These are phyloP conservation scores for Himalopsyche tibetana DNA, from an alignment of 2,888 invertebrate species.

Conservation along the genomic window DNA sequence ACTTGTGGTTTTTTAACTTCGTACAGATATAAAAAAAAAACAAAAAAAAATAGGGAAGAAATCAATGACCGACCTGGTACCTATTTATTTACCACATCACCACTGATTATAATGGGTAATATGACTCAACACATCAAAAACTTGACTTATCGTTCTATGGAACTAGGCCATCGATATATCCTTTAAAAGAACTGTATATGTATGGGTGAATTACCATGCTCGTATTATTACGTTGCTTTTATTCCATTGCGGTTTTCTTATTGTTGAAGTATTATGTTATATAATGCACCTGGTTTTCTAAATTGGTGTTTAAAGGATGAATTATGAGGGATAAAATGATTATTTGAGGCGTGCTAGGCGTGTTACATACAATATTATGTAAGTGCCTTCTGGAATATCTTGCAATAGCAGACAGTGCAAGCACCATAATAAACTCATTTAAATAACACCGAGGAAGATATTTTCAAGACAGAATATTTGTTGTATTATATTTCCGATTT, in stretches of 20 bases:
- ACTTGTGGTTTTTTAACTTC: too few species aligned
- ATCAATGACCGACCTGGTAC: too few species aligned
- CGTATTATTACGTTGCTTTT: constrained; percentile 2
- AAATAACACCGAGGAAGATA: background rate
- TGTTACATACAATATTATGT: background rate
- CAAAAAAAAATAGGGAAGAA: too few species aligned
- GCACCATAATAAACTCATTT: background rate
- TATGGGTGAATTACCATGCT: background rate
- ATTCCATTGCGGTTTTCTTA: background rate
- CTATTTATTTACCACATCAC: too few species aligned
- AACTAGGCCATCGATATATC: too few species aligned
- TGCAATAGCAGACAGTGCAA: background rate
- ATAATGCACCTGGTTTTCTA: constrained; percentile 42
- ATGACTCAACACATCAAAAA: too few species aligned
- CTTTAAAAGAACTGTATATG: background rate
- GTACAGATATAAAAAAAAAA: too few species aligned
- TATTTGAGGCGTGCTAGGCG: constrained; percentile 33
- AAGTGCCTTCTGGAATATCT: constrained; percentile 8
- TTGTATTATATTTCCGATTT: too few species aligned
- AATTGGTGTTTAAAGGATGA: constrained; percentile 25
- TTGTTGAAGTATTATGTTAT: constrained; percentile 7
- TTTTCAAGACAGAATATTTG: too few species aligned
- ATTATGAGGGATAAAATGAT: constrained; percentile 35
- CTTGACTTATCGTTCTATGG: too few species aligned
- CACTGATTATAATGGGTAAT: too few species aligned